These are phyloP conservation scores for Anneissia japonica DNA, from an alignment of 35 echinoderm and acorn worm species.

Conservation along the genomic window DNA sequence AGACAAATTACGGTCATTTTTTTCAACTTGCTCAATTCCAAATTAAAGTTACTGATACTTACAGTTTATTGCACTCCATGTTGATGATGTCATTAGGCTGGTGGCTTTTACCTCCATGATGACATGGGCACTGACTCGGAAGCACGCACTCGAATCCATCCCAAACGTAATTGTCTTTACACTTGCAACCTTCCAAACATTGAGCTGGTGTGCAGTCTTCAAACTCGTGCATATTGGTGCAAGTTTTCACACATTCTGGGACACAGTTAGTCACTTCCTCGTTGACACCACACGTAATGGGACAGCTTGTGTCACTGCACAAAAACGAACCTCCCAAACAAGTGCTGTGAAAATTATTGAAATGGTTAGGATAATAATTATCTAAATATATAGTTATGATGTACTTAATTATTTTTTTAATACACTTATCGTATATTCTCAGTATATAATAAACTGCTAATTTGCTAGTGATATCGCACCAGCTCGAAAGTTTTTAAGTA, in stretches of 20 bases:
- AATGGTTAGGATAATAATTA: not conserved
- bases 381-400: not conserved
- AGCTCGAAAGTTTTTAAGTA: not conserved
- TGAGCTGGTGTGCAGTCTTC: slow-evolving; percentile 27
- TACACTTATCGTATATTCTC: not conserved
- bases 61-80: slow-evolving; percentile 5
- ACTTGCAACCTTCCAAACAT: slow-evolving; percentile 47
- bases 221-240: slow-evolving; percentile 55
- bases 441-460: not conserved
- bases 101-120: slow-evolving; percentile 52
- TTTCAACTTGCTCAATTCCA: not conserved
- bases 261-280: slow-evolving; percentile 49
- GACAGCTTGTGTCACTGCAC: slow-evolving; percentile 49
- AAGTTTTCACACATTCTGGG: slow-evolving; percentile 32
- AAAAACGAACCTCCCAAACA: slow-evolving; percentile 41
- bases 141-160: slow-evolving; percentile 13
- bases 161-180: slow-evolving; percentile 22
- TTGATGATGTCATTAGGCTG: not conserved
- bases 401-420: not conserved
- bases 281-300: slow-evolving; percentile 33
- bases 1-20: too few species aligned
- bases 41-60: not conserved
- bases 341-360: slow-evolving; percentile 1
- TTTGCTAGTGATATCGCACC: not conserved
- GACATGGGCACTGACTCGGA: slow-evolving; percentile 53